phyloP scores from a whole-genome alignment of 2,888 invertebrate species.

The Torymus texanus region DNA sequence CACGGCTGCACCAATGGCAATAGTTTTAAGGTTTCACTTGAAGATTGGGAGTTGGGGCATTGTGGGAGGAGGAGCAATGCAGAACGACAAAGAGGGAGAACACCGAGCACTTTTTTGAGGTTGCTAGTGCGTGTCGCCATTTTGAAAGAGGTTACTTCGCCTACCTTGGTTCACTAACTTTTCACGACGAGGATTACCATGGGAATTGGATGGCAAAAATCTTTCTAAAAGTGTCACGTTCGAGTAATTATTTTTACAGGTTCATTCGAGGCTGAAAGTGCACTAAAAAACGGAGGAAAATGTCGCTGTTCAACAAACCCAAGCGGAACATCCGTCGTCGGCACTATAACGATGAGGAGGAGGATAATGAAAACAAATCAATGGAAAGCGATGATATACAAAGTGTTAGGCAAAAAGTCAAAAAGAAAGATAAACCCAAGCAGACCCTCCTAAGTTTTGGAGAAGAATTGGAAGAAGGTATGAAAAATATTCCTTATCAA shows the following conservation, averaged over 20 bases:
- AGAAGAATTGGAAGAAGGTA: constrained; percentile 76
- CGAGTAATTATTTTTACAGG: constrained; percentile 11
- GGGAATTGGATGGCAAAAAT: background rate
- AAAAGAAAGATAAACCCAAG: constrained; percentile 76
- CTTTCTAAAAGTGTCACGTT: background rate
- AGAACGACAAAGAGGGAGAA: no score
- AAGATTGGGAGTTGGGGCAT: no score
- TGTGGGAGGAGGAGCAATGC: no score
- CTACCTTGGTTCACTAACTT: background rate
- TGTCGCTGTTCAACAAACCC: constrained; percentile 93
- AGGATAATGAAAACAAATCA: constrained; percentile 80
- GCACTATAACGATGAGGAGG: constrained; percentile 82
- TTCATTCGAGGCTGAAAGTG: background rate
- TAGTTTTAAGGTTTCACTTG: no score
- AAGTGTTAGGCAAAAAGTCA: constrained; percentile 75
- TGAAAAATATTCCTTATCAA: constrained; percentile 5
- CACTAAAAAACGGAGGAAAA: constrained; percentile 65
- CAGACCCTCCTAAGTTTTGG: constrained; percentile 88
- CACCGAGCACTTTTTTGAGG: background rate
- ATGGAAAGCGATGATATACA: constrained; percentile 74
- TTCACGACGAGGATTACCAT: background rate
- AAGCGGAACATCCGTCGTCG: constrained; percentile 88
- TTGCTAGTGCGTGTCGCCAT: constrained; percentile 17
- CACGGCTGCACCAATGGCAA: no score
- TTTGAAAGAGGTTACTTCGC: constrained; percentile 36